Base-by-base conservation (phyloP, 1,140 invertebrate species). In the Subanguina moxae region DNA sequence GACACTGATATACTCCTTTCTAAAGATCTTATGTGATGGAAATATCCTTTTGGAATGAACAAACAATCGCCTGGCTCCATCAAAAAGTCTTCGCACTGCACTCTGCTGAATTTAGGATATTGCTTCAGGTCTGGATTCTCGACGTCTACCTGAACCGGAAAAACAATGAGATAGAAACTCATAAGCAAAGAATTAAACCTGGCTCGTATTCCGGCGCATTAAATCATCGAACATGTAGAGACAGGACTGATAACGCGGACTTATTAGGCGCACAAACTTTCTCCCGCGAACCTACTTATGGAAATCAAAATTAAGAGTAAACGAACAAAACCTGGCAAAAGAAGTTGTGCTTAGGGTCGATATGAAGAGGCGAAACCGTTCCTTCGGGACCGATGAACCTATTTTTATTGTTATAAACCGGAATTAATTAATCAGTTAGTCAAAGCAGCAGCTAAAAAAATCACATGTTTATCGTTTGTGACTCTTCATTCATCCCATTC, bases 281-380 rank as follows among this genome's bases (percentile, higher is more conserved):
- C 48, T 30, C 0, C 76, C 76, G n/a, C 62, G 43, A 11, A 77
- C 61, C 72, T 73, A 67, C n/a, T 68, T 11, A 19, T 13, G n/a
- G 67, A 66, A 65, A 68, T 68, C 11, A 67, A 19, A 21, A 28
- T 68, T 71, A 3, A 19, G 21, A 66, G 65, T 23, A 32, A 74
- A 25, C 15, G 45, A 65, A 43, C 58, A 38, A 38, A 45, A 84
- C 80, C 77, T 85, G 72, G 52, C 73, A 83, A 57, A 82, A 81
- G 8, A 97, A 85, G 85, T 99, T 99, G 80, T 94, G 90, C 83
- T 96, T 94, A 0, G 91, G 91, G 85, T 99, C 95, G 83, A 89
- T 88, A 85, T 99, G 95, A 23, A 97, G 84, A 15, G 95, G 93
- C 1, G 94, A 97, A 15, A 97, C 86, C 0, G 95, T 98, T 8